Evolutionary conservation across 2,113 vertebrate genomes (phyloP).

Genomic region (Clarias batrachus): DNA sequence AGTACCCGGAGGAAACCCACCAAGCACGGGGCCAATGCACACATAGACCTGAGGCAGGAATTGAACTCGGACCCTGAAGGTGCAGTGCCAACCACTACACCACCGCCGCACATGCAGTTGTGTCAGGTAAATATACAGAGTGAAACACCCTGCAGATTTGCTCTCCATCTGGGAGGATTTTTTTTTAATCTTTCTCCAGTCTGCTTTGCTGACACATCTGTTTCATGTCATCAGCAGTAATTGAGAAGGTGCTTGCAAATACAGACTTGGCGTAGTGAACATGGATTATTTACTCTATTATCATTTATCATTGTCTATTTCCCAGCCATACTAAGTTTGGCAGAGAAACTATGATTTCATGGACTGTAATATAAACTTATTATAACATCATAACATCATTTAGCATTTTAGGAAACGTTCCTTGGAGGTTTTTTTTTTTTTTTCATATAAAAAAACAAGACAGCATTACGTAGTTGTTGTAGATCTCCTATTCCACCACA

Average conservation of each 20-base stretch:
- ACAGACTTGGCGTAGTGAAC: background rate
- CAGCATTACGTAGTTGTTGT: too few relatives aligned
- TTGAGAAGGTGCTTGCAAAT: background rate
- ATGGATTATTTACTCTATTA: background rate
- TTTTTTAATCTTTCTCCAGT: background rate
- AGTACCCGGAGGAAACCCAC: too few relatives aligned
- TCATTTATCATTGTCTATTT: background rate
- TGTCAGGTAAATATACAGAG: background rate
- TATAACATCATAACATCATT: too few relatives aligned
- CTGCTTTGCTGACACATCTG: background rate
- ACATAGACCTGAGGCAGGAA: too few relatives aligned
- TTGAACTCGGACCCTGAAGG: too few relatives aligned
- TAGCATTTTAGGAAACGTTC: too few relatives aligned
- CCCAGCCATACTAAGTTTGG: background rate
- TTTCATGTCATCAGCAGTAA: background rate
- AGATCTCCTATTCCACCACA: too few relatives aligned
- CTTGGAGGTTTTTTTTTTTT: too few relatives aligned
- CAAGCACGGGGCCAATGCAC: too few relatives aligned
- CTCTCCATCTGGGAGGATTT: background rate
- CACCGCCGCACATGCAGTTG: background rate
- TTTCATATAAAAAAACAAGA: too few relatives aligned
- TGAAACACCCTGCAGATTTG: background rate
- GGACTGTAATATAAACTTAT: too few relatives aligned
- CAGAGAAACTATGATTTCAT: background rate
- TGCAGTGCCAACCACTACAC: too few relatives aligned